Evolutionary conservation across 2,113 vertebrate genomes (phyloP), one percentile per base, ranked within the genome.

Genomic region (Pitta sordida): DNA sequence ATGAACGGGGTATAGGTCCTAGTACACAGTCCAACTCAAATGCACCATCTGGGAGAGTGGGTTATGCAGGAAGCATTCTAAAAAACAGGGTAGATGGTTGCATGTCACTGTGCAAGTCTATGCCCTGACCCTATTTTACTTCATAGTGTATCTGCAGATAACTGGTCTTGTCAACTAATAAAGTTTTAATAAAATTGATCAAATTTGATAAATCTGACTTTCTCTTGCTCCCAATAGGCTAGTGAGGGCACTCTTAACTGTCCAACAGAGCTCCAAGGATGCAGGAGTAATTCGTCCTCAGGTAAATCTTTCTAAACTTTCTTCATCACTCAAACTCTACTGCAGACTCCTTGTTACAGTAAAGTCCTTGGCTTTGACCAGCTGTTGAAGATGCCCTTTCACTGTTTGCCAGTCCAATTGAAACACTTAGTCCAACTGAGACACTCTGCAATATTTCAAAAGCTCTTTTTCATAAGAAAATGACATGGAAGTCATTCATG

Each of bases 1-100:
- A 27, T 26, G 58, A 49, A 39, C 76, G n/a, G 10, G 19, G 16
- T 46, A 49, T 2, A 30, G 48, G 41, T 23, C 48, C 43, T 39
- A 27, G 7, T 15, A 74, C 15, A 37, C 5, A 30, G 23, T 17
- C 37, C 63, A 0, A 0, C 48, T 73, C 6, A 17, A 69, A 73
- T 36, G 49, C 13, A 24, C 19, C 56, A 17, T 30, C 39, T 9
- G 2, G 20, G 37, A 52, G 8, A 48, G 22, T 0, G 0, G 22
- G 26, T 90, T 0, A 1, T 32, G 24, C 59, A 70, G 32, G 34
- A 16, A 88, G 16, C 27, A 67, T 78, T 49, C 71, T 59, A 22
- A 74, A 24, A 80, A 63, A 83, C 60, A 34, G 13, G 16, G 43
- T 2, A 39, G 55, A 48, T 23, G 13, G 21, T 27, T 58, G 21